Percentiles rank a stretch among this genome's conserved stretches.
Conservation (phyloP, 2,888 invertebrate genomes). For the Trichogramma dendrolimi region DNA sequence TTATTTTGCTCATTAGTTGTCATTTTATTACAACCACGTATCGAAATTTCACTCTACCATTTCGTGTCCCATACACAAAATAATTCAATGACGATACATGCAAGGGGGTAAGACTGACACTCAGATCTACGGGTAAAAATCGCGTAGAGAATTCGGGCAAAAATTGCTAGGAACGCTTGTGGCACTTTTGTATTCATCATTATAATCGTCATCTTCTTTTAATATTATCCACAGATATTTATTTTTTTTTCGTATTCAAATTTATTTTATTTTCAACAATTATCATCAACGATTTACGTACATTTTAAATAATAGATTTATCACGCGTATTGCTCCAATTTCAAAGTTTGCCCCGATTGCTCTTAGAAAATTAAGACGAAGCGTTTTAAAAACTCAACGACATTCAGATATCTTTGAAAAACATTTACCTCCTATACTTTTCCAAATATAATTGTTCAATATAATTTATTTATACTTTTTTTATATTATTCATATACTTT, state of each 20-base stretch:
- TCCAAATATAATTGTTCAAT: conserved; percentile 34
- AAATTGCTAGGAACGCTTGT: conserved; percentile 35
- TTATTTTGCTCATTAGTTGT: no score
- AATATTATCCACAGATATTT: no score
- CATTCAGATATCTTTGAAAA: conserved; percentile 13
- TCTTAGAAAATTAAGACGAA: background rate
- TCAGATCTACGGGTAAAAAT: background rate
- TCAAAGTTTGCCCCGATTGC: conserved; percentile 21
- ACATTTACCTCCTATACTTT: conserved; percentile 10
- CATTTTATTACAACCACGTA: no score
- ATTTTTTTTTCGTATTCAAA: conserved; percentile 18
- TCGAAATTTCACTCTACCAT: no score
- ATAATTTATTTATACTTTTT: conserved; percentile 18
- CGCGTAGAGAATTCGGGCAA: conserved; percentile 17
- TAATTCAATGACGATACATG: no score
- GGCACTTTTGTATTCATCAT: conserved; percentile 32
- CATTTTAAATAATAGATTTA: conserved; percentile 30
- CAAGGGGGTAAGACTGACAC: no score
- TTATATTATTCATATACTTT: conserved; percentile 39
- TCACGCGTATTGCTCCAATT: conserved; percentile 37
- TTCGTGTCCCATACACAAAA: no score
- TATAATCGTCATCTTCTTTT: background rate
- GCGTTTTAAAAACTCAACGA: conserved; percentile 4
- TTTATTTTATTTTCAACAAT: conserved; percentile 27
- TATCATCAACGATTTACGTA: conserved; percentile 4